Evolutionary conservation across 2,888 invertebrate species (phyloP), one percentile per base, ranked within the genome.

Genomic region (Meandrusa payeni): DNA sequence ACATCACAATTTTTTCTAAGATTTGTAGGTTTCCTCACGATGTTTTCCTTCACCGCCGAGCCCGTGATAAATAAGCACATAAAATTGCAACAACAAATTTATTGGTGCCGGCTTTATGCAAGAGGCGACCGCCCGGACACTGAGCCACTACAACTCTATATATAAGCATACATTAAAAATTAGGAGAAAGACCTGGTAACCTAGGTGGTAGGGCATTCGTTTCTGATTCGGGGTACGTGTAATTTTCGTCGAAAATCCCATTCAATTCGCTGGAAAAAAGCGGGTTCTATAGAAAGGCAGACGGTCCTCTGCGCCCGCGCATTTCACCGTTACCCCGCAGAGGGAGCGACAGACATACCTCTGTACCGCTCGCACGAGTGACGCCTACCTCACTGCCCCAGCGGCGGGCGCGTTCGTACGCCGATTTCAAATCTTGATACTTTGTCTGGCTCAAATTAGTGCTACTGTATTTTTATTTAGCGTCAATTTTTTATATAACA

Each of bases 371-470:
- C 66, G 32, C 56, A 50, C 70, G 57, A 65, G 61, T 58, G 56
- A 69, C 80, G 78, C 81, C 82, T 75, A 77, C 79, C 64, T 57
- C 64, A 65, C 74, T 70, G 69, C 75, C 73, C 75, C 71, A 63
- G 60, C 58, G 62, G 64, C 64, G 59, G 62, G 63, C 70, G 67
- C 57, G 66, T 49, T 55, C 47, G 31, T 57, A 69, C 61, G 31
- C 31, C 57, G 67, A 62, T 55, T 40, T 39, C 19, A 39, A 48
- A 51, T 69, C 66, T 81, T 82, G 81, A 76, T 81, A 78, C 74
- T 78, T 66, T 63, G 54, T 58, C 60, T 59, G 56, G 50, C 29
- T 15, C 23, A 22, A 28, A 13, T 15, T 31, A 2, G 1, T 22
- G 1, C n/a, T 10, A 10, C 11, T 11, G 5, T 22, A n/a, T 22